Evolutionary conservation across 2,113 vertebrate species (phyloP).

Genomic region (Eurypyga helias): DNA sequence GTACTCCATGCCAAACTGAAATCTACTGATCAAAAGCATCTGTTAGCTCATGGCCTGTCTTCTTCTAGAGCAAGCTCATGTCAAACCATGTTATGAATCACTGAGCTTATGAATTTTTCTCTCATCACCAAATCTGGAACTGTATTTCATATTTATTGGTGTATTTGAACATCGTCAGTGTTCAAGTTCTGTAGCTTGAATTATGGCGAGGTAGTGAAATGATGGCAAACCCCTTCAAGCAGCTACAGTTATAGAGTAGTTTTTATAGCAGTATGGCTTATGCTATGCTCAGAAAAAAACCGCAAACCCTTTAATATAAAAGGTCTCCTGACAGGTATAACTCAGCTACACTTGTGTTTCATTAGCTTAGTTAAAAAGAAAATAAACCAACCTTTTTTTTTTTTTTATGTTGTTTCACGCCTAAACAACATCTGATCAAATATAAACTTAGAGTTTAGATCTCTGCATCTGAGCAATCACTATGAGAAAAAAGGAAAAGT

Average conservation of each 20-base stretch:
- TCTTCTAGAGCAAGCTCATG: neutral
- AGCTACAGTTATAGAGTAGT: neutral
- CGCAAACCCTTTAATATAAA: neutral
- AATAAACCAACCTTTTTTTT: neutral
- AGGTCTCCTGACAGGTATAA: neutral
- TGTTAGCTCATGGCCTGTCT: neutral
- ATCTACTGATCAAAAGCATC: neutral
- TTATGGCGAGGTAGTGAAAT: neutral
- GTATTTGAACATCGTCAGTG: neutral
- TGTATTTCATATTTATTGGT: neutral
- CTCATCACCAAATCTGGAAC: neutral
- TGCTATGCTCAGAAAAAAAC: neutral
- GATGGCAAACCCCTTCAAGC: neutral
- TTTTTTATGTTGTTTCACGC: neutral
- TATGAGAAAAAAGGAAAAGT: neutral
- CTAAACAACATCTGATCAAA: neutral
- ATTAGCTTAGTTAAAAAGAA: neutral
- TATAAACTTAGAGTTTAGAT: neutral
- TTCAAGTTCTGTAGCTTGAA: neutral
- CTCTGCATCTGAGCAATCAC: neutral
- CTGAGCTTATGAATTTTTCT: neutral
- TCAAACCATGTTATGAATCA: neutral
- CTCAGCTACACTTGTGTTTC: neutral
- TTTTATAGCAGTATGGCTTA: neutral
- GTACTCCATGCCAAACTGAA: neutral